These are phyloP conservation scores for Amia ocellicauda DNA, from an alignment of 2,113 vertebrate genomes.

Conservation along the genomic window DNA sequence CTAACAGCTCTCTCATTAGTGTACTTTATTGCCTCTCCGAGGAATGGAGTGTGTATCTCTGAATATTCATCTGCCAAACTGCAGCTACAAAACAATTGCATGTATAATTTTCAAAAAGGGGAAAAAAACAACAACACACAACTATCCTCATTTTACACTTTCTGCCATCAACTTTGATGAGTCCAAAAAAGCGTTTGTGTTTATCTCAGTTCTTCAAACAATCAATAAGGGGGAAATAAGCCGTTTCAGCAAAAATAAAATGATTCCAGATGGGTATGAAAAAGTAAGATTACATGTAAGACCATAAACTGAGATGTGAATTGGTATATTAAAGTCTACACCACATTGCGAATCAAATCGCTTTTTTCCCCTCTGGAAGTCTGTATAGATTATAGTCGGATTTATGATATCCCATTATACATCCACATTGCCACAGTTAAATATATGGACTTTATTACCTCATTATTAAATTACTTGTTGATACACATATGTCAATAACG, in stretches of 20 bases:
- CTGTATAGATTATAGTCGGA: too few relatives aligned
- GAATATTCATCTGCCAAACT: neutral
- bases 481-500: too few relatives aligned
- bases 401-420: too few relatives aligned
- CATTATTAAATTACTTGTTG: too few relatives aligned
- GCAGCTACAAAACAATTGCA: neutral
- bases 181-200: neutral
- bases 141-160: neutral
- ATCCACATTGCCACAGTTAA: too few relatives aligned
- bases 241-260: neutral
- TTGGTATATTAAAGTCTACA: neutral
- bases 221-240: neutral
- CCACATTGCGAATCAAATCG: neutral
- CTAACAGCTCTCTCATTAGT: slow-evolving; percentile 1
- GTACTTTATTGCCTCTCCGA: neutral
- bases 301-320: too few relatives aligned
- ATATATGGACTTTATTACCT: too few relatives aligned
- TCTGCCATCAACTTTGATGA: neutral
- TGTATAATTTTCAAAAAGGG: neutral
- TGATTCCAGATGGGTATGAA: too few relatives aligned
- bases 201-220: too few relatives aligned
- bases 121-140: too few relatives aligned
- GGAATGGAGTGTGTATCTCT: neutral
- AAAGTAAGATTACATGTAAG: too few relatives aligned
- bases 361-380: too few relatives aligned